A percentile compares a stretch with the other conserved stretches of the same genome.
Evolutionary conservation across 2,113 vertebrate genomes (phyloP).

Genomic region (Eulemur macaco): DNA sequence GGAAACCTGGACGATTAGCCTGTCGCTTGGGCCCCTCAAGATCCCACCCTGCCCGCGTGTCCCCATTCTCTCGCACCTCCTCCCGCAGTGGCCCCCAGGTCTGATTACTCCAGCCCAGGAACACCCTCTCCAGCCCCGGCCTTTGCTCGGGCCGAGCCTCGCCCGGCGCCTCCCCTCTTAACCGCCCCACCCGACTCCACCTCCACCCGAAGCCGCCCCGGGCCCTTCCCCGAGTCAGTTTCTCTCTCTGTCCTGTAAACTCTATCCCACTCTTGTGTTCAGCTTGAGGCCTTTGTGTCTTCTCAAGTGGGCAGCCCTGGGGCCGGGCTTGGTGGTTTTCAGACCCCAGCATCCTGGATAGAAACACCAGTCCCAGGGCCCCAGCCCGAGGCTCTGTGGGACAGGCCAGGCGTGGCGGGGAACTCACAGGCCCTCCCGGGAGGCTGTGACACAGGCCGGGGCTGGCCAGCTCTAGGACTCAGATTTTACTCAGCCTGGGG

Average conservation of each 20-base stretch:
- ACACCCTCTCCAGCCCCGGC: not conserved
- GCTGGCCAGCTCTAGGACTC: not conserved
- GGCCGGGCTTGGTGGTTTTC: no score
- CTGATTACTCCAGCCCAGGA: rapidly evolving
- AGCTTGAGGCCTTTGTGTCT: rapidly evolving
- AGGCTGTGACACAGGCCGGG: rapidly evolving
- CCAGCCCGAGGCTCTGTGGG: rapidly evolving
- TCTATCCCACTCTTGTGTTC: not conserved
- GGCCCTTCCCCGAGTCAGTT: not conserved
- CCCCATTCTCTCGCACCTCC: rapidly evolving
- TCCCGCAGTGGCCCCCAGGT: no score
- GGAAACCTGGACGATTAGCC: rapidly evolving
- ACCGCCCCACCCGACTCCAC: not conserved
- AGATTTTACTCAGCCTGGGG: not conserved
- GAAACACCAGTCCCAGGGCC: no score
- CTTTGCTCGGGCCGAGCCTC: rapidly evolving
- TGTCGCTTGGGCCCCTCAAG: no score
- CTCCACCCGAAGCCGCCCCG: rapidly evolving
- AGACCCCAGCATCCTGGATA: not conserved
- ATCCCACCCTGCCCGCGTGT: rapidly evolving
- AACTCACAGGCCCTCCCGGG: not conserved
- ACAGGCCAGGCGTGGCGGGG: rapidly evolving
- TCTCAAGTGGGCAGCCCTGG: rapidly evolving
- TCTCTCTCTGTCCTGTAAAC: not conserved
- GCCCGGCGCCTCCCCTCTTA: rapidly evolving